Conservation (phyloP, 23 tunicate genomes). For the Botrylloides violaceus region DNA sequence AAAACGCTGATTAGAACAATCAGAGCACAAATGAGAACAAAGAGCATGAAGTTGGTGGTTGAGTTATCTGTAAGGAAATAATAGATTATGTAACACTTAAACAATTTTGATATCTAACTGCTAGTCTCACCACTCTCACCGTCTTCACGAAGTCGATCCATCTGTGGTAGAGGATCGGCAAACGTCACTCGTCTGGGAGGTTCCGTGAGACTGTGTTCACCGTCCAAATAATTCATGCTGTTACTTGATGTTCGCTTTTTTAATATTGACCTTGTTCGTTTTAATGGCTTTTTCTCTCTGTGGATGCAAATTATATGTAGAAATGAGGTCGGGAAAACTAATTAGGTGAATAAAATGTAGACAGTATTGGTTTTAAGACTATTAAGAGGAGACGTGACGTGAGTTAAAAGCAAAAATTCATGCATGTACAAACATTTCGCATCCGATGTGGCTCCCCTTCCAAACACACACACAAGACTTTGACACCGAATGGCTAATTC, state of each 20-base stretch:
- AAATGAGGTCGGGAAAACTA: no score
- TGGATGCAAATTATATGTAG: no score
- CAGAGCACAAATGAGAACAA: constrained; percentile 10
- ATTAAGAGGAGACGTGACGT: no score
- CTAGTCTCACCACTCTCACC: constrained; percentile 16
- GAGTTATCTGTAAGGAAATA: constrained; percentile 15
- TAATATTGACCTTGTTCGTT: constrained; percentile 17
- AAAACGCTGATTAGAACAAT: constrained; percentile 15
- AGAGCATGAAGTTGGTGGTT: constrained; percentile 11
- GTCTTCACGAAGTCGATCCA: constrained; percentile 22
- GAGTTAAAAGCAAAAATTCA: no score
- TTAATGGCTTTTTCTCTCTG: constrained; percentile 8
- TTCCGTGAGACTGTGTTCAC: not conserved
- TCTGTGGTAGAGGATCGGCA: constrained; percentile 25
- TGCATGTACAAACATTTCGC: no score
- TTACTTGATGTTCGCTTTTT: constrained; percentile 7
- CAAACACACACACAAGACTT: no score
- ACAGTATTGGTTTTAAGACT: no score
- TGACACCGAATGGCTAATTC: no score
- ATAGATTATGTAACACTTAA: not conserved
- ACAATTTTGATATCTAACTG: not conserved
- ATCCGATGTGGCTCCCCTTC: no score
- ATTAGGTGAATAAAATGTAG: no score
- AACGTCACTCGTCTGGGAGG: constrained; percentile 9
- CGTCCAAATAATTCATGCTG: not conserved